Conservation (phyloP, 92 coral and sea anemone species). For the Desmophyllum pertusum region DNA sequence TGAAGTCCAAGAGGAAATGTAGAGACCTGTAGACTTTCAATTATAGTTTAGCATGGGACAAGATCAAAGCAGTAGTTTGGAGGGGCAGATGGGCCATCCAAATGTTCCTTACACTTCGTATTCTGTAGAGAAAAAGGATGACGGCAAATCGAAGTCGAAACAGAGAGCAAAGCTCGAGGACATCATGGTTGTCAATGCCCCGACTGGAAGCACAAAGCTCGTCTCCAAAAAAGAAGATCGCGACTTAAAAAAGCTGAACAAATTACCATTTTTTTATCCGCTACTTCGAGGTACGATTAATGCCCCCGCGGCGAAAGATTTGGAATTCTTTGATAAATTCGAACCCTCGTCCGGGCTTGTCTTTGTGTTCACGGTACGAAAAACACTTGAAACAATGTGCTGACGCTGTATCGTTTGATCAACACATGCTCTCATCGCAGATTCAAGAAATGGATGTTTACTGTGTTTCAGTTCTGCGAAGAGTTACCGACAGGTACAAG, state of each 20-base stretch:
- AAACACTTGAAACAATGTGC: conserved; percentile 90
- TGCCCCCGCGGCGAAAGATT: conserved; percentile 64
- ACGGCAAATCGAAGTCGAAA: conserved; percentile 28
- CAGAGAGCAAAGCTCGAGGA: conserved; percentile 80
- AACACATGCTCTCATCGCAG: conserved; percentile 84
- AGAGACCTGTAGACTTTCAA: not conserved
- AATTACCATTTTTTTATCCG: conserved; percentile 70
- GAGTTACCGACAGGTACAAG: conserved; percentile 71
- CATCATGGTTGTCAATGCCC: conserved; percentile 84
- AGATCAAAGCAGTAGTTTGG: conserved; percentile 79
- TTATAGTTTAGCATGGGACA: conserved; percentile 76
- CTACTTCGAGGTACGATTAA: conserved; percentile 79
- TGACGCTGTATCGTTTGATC: conserved; percentile 96
- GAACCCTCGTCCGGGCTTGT: conserved; percentile 57
- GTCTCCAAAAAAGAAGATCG: conserved; percentile 66
- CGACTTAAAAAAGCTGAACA: conserved; percentile 68
- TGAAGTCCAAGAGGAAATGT: not conserved
- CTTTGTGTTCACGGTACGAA: conserved; percentile 57
- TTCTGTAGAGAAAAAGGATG: conserved; percentile 63
- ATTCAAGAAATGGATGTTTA: conserved; percentile 82
- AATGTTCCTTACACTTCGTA: conserved; percentile 64
- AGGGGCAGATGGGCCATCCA: conserved; percentile 40
- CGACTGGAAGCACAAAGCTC: conserved; percentile 48
- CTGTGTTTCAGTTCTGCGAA: conserved; percentile 75
- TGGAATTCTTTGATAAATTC: conserved; percentile 77